Evolutionary conservation across 2,888 invertebrate genomes (phyloP), one percentile per base, ranked within the genome.

Genomic region (Caenorhabditis becei): DNA sequence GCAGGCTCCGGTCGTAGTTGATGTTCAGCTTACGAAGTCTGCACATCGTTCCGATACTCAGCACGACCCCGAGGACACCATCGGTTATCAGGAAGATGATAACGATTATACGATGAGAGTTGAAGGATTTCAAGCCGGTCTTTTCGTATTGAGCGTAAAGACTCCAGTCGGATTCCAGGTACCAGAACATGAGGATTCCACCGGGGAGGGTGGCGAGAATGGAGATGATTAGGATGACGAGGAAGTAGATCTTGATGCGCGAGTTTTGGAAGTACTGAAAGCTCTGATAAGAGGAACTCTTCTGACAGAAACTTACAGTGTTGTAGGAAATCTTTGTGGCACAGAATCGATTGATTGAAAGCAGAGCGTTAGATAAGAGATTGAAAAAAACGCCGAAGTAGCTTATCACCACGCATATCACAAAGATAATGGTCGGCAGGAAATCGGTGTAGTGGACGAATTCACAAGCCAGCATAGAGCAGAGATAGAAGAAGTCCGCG

Each of bases 361-460:
- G 20, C 1, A 74, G 32, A 18, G 41, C 26, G 41, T 59, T 74
- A 3, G 65, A 58, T 5, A 74, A 37, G 20, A 65, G 44, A 23
- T 74, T 74, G 74, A 74, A 65, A n/a, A 74, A 80, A n/a, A 56
- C 71, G 26, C 59, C 70, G 47, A 67, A 70, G 61, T 75, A 77
- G 2, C 51, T 49, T 32, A 35, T 24, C 2, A 63, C 58, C 14
- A 72, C 58, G 37, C 44, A 44, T n/a, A 53, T n/a, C 16, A 61
- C 53, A 35, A 74, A 65, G 10, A 71, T 35, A 23, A 53, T 14
- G 35, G 7, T 7, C 1, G 67, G 77, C 2, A 72, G 41, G n/a
- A 35, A n/a, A 16, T 49, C 51, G 26, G 65, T 69, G 23, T 56
- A 44, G 24, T 67, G 67, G 35, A 53, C 24, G 28, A 69, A 53